Evolutionary conservation across 2,113 vertebrate genomes (phyloP), one percentile per base, ranked within the genome.

Genomic region (Atlantisia rogersi): DNA sequence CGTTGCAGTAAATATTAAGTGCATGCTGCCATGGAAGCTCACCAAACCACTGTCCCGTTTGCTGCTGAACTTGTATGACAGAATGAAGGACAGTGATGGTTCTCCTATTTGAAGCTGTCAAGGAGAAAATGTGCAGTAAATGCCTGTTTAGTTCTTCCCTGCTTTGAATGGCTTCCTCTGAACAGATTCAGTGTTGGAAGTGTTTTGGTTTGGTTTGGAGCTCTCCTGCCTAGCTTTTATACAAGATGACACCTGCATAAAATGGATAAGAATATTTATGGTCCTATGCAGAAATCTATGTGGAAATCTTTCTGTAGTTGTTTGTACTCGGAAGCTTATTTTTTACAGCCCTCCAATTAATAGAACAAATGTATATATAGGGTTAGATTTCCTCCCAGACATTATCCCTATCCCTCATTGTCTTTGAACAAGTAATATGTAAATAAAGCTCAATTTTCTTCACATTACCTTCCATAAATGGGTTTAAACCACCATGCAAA

Each of bases 401-500:
- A 22, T 92, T 93, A 91, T 86, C 64, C 28, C 2, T 40, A 32
- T 65, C 44, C 39, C 55, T 55, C 37, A 15, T 80, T 89, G 64
- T 28, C 81, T 59, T 84, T 87, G 84, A 92, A 65, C 70, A 95
- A 95, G 90, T 75, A 82, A 58, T 87, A 81, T 83, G 42, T 86
- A 94, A 76, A 82, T 56, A 88, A 69, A 74, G 55, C 46, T 86
- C 60, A 40, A 44, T 92, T 95, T 93, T 95, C 73, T 94, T 89
- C 88, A 89, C 63, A 69, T 90, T 91, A 86, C 84, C 92, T 58
- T 95, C 94, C 88, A 83, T 93, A 96, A 97, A 86, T 58, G 85
- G 82, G 82, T 82, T 65, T 96, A 94, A 97, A 96, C 88, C 73
- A 84, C 62, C 77, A 77, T 63, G 96, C 83, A 97, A 96, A 98